Evolutionary conservation across 2,888 invertebrate genomes (phyloP), one percentile per base, ranked within the genome.

Genomic region (Ryuthela nishihirai): DNA sequence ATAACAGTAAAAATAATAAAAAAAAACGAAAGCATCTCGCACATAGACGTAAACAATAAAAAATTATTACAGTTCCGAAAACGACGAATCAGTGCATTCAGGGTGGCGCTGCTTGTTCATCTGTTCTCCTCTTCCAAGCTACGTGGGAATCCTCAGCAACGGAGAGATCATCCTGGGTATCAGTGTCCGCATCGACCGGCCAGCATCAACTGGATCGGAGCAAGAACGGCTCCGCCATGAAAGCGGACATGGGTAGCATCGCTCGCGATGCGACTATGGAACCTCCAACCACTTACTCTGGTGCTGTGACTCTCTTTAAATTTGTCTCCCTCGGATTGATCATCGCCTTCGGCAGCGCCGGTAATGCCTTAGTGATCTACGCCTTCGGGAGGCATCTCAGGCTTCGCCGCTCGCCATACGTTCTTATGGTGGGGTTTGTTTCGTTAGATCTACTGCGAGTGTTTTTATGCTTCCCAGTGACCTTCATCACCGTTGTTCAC

Each of bases 281-380:
- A 10, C 24, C 45, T 23, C 47, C 42, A 9, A 25, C 25, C 4
- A 18, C 45, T 2, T 17, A 20, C 20, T 42, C 46, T 2, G 44
- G 55, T 17, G 25, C 38, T 7, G 1, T 36, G 6, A 44, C 54
- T 6, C 55, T 62, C 20, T 53, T 56, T 32, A 54, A 62, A 25
- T 62, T 62, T 26, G 45, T 62, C 12, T 62, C 62, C 20, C 34
- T 62, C 18, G 62, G 62, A n/a, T 15, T 62, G n/a, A 48, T 62
- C 25, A 44, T 62, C 21, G 62, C 62, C 9, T 17, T 56, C 6
- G 62, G 53, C 3, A 53, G 56, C 42, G 55, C 62, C n/a, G 56
- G 62, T 0, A 62, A 56, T 21, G 26, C 45, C 23, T 38, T 62
- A 6, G 62, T 53, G n/a, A 36, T 56, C 35, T 62, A 56, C 29